phyloP scores from a whole-genome alignment of 1,140 invertebrate species.

The Potamilus streckersoni region DNA sequence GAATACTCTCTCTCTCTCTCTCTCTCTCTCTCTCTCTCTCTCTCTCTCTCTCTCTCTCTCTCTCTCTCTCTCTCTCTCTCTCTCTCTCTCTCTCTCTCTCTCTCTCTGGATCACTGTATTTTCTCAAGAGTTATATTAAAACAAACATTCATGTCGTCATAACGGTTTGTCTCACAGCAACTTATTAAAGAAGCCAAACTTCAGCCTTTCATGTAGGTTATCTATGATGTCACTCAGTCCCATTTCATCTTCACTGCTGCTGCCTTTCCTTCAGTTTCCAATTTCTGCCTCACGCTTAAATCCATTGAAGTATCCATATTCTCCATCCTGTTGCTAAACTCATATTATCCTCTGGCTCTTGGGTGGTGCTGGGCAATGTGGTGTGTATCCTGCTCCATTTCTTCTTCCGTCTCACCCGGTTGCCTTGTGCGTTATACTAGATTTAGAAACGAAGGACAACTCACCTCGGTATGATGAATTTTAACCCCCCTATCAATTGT shows the following conservation, averaged over 20 bases:
- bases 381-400: constrained; percentile 12
- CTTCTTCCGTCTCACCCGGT: constrained; percentile 20
- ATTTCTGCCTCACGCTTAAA: no score
- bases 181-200: neutral
- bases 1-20: neutral
- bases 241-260: neutral
- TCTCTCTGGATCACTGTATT: no score
- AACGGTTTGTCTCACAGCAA: constrained; percentile 11
- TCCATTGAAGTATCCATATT: no score
- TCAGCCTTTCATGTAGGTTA: no score
- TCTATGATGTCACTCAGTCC: no score
- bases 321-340: no score
- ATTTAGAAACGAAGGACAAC: constrained; percentile 10
- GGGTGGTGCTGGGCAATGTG: constrained; percentile 15
- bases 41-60: no score
- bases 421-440: constrained; percentile 11
- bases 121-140: no score
- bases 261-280: no score
- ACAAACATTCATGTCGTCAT: neutral
- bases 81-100: no score
- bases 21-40: no score
- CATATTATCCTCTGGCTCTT: constrained; percentile 1
- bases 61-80: no score
- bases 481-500: constrained; percentile 7
- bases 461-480: constrained; percentile 6